Percentiles rank a stretch among this genome's conserved stretches.
Evolutionary conservation across 2,113 vertebrate species (phyloP).

Genomic region (Perca schrenkii): DNA sequence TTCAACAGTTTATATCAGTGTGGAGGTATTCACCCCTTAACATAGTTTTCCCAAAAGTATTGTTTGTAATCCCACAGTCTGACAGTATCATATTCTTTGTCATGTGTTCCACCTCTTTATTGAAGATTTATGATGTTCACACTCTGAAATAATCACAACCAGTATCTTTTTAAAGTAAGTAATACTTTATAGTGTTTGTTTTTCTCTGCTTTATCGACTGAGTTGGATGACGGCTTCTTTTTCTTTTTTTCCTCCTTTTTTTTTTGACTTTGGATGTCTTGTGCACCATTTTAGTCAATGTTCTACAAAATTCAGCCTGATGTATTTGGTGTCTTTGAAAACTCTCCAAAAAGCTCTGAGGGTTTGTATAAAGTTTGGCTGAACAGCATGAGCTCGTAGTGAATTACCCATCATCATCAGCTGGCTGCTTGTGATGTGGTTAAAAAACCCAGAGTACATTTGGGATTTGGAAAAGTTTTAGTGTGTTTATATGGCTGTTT

Average conservation of each 20-base stretch:
- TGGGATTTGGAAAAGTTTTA: neutral
- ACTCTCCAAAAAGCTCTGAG: neutral
- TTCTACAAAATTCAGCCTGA: no score
- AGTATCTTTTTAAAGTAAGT: constrained; percentile 65
- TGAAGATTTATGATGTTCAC: neutral
- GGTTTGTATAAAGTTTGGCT: neutral
- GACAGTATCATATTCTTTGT: neutral
- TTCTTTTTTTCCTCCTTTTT: constrained; percentile 42
- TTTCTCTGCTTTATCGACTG: constrained; percentile 61
- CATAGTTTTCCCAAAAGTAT: neutral
- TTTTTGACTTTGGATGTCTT: neutral
- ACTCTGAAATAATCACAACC: neutral
- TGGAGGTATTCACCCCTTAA: no score
- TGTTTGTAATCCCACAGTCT: neutral
- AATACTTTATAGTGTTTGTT: constrained; percentile 70
- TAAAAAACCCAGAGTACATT: neutral
- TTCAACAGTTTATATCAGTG: no score
- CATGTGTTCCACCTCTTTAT: neutral
- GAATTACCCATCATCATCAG: neutral
- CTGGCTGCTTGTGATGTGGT: neutral
- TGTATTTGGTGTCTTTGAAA: neutral
- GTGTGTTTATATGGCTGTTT: no score
- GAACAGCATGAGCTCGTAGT: neutral
- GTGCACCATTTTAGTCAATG: no score
- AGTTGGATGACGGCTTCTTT: constrained; percentile 70